Base-by-base conservation (phyloP, 2,888 invertebrate genomes). In the Epinotia nisella region DNA sequence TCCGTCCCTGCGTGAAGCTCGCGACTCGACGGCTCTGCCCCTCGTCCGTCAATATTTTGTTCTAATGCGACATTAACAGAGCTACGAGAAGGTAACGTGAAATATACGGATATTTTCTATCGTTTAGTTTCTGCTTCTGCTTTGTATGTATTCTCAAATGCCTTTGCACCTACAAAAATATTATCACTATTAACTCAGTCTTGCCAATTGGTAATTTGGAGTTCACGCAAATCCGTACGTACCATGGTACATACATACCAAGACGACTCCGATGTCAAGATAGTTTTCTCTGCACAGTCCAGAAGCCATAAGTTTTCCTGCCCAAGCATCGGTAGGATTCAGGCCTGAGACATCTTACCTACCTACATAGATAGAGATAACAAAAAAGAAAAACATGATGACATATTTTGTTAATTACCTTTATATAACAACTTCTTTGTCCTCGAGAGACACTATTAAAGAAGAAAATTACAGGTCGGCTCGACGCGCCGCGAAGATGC, bases 371-470 rank as follows among this genome's bases (percentile, higher is more conserved):
- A 1, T 49, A n/a, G n/a, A 5, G 4, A 45, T n/a, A 45, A 15
- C 15, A 15, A 45, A 45, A 3, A 45, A 13, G 15, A 15, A 45
- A 45, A 15, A 4, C 45, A 15, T 1, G 11, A 49, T 49, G 5
- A 13, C 15, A 49, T n/a, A 49, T n/a, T 24, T 62, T 55, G 55
- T 41, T n/a, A 21, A 39, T 35, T 35, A 65, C 19, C n/a, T 39
- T 10, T 21, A 39, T 66, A 56, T 56, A 66, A 65, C 15, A 39
- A 19, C 21, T 41, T 56, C 85, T 90, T 90, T 91, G 88, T 91
- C 85, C 82, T 85, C 77, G 74, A 78, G 78, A 80, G 77, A 81
- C 78, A 81, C 79, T 82, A 83, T 85, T 79, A 83, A 81, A 80
- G 77, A 80, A 74, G 77, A 78, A 77, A 82, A 83, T 80, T 78